Evolutionary conservation across 2,797 vertebrate species (phyloP).

Genomic region (Tokudaia tokunoshimensis): DNA sequence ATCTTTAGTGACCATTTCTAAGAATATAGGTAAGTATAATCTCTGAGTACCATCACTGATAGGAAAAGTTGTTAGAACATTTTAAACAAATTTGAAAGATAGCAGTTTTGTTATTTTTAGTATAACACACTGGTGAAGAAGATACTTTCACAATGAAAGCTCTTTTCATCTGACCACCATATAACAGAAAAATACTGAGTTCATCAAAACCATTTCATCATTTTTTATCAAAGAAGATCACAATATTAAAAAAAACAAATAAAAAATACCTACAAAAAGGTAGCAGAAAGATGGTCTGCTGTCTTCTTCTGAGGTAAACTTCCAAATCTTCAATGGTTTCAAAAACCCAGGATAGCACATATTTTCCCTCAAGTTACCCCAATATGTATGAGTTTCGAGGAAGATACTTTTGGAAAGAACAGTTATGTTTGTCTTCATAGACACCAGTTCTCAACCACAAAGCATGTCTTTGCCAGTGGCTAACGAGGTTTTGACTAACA

Average conservation of each 20-base stretch:
- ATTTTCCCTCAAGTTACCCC: background rate
- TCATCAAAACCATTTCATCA: background rate
- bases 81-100: background rate
- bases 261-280: background rate
- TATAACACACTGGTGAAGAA: background rate
- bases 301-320: background rate
- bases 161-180: background rate
- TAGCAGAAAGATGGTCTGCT: background rate
- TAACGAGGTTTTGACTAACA: background rate
- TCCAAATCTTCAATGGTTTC: background rate
- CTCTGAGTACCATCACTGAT: background rate
- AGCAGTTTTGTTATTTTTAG: background rate
- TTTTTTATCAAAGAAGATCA: background rate
- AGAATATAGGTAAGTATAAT: background rate
- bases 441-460: background rate
- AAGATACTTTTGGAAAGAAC: background rate
- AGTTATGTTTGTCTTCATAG: background rate
- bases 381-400: background rate
- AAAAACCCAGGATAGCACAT: background rate
- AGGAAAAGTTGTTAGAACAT: background rate
- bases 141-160: background rate
- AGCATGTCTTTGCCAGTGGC: background rate
- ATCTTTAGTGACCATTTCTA: background rate
- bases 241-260: background rate
- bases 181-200: background rate